Base-by-base conservation (phyloP, 53 echinoderm and acorn worm species). In the Holothuria scabra region DNA sequence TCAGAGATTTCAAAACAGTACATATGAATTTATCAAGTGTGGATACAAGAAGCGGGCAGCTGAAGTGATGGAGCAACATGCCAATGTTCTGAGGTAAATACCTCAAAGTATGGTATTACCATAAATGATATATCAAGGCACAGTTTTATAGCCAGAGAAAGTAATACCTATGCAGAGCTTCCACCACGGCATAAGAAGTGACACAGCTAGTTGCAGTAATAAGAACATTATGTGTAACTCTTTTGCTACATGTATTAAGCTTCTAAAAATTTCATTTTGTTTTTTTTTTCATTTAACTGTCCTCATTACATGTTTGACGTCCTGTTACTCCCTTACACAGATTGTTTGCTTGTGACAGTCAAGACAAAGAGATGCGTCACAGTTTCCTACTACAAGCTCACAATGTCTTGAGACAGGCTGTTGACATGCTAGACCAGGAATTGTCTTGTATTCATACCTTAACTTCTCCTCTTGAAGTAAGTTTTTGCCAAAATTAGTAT, bases 331-430 rank as follows among this genome's bases (percentile, higher is more conserved):
- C 41, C 41, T 0, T 41, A 41, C 41, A 78, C 78, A 93, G 94
- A 64, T 86, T 94, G 82, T 97, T 97, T 90, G 97, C 94, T n/a
- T 86, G 92, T 80, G 94, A 97, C 83, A 91, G 94, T 61, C 76
- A 83, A 5, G 94, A 97, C 65, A 94, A 90, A 18, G 97, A 97
- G 31, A 25, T 85, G 26, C 92, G 90, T 60, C 97, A 97, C 63
- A 82, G 88, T 57, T 97, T 86, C 59, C 87, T 97, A 19, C 66
- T 97, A 29, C 86, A 94, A 90, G 94, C 97, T 19, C 80, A 88
- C 58, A 28, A 83, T 24, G 81, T 94, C 48, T 62, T 94, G 88
- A 85, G 84, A 76, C 74, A 86, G 28, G 97, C 90, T 65, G 93
- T 94, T 5, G 46, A 70, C 52, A 90, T 92, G 37, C 85, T 90